Percentiles rank a stretch among this genome's conserved stretches.
Conservation (phyloP, 2,113 vertebrate species). For the Crotalus helleri region DNA sequence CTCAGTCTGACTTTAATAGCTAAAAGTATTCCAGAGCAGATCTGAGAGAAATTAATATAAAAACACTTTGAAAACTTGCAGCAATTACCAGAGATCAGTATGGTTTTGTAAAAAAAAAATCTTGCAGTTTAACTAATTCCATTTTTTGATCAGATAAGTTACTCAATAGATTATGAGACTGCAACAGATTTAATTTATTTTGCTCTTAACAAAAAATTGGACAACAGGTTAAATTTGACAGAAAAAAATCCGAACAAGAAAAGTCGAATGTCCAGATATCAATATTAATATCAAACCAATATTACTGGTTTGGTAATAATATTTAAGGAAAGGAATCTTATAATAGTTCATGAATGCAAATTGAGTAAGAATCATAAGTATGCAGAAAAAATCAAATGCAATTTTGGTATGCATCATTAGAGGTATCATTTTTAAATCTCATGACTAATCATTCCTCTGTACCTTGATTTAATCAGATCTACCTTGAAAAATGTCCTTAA, state of each 20-base stretch:
- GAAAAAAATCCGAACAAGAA: neutral
- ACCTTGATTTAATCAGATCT: neutral
- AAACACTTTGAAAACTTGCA: neutral
- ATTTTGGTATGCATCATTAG: neutral
- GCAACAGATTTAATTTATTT: neutral
- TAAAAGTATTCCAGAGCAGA: neutral
- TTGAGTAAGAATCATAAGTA: neutral
- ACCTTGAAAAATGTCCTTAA: neutral
- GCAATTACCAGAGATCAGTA: neutral
- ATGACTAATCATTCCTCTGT: neutral
- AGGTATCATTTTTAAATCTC: neutral
- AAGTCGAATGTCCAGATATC: neutral
- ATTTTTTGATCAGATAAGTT: neutral
- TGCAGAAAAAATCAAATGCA: neutral
- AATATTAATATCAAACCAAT: too few relatives aligned
- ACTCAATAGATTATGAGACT: neutral
- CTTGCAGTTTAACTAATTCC: neutral
- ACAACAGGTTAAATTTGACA: neutral
- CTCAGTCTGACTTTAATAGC: neutral
- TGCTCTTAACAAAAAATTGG: neutral
- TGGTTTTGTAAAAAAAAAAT: neutral
- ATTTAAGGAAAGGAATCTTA: neutral
- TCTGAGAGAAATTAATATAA: neutral
- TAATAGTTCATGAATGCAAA: neutral
- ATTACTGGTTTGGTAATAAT: neutral